Evolutionary conservation across 30 jellyfish, hydroid and myxozoan species (phyloP).

Genomic region (Morbakka virulenta): DNA sequence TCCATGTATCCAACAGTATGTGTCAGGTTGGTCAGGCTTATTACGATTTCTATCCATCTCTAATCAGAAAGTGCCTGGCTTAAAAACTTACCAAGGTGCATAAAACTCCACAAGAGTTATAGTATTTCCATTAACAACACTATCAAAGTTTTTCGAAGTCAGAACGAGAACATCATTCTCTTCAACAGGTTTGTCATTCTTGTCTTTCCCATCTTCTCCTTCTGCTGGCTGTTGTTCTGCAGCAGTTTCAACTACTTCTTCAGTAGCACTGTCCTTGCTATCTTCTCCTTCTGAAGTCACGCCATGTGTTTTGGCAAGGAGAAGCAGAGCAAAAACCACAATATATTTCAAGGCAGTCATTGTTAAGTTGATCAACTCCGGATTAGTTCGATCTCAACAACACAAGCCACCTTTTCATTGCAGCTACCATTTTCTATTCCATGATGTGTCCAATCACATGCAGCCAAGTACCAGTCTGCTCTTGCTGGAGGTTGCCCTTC

Average conservation of each 20-base stretch:
- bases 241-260: no score
- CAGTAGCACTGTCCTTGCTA: background rate
- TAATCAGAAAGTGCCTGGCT: no score
- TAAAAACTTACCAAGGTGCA: constrained; percentile 78
- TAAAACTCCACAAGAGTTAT: constrained; percentile 73
- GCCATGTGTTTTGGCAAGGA: background rate
- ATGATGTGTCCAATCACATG: no score
- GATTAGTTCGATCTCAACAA: no score
- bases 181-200: constrained; percentile 7
- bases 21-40: background rate
- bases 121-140: constrained; percentile 51
- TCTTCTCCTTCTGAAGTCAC: background rate
- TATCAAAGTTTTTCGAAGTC: constrained; percentile 63
- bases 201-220: background rate
- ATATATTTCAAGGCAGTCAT: no score
- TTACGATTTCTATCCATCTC: background rate
- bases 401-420: no score
- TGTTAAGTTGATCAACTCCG: no score
- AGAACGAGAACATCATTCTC: constrained; percentile 76
- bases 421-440: no score
- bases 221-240: no score
- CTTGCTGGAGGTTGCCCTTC: no score
- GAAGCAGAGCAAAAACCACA: no score
- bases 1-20: background rate
- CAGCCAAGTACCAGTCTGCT: no score